Conservation (phyloP, 2,888 invertebrate genomes). For the Tridacna gigas region DNA sequence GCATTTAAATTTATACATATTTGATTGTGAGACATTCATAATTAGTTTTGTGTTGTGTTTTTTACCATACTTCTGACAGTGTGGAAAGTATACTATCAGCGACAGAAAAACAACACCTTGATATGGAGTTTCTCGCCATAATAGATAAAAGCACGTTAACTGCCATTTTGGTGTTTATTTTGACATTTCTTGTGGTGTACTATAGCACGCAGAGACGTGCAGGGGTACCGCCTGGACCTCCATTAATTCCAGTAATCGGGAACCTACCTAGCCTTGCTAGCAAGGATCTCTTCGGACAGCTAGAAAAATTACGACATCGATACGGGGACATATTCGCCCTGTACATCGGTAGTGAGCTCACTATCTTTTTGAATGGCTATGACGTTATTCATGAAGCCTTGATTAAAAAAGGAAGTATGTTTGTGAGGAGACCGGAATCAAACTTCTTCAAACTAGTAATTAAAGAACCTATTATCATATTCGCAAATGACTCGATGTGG, state of each 20-base stretch:
- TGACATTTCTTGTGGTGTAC: conserved; percentile 25
- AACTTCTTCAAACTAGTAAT: background rate
- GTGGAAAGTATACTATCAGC: no score
- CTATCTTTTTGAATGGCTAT: conserved; percentile 43
- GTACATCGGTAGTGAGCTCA: conserved; percentile 36
- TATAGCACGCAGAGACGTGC: background rate
- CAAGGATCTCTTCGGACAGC: conserved; percentile 13
- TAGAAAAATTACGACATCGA: conserved; percentile 26
- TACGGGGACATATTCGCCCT: conserved; percentile 55
- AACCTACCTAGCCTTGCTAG: conserved; percentile 29
- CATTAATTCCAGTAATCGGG: conserved; percentile 46
- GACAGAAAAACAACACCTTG: no score
- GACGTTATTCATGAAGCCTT: conserved; percentile 42
- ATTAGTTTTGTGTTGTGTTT: no score
- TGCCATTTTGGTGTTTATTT: conserved; percentile 7
- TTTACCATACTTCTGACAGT: no score
- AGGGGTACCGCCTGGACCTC: conserved; percentile 45
- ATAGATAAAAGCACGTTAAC: background rate
- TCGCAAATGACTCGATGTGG: conserved; percentile 45
- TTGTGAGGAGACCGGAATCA: conserved; percentile 37
- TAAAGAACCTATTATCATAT: conserved; percentile 30
- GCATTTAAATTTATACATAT: no score
- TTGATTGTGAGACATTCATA: no score
- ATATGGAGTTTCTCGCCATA: background rate
- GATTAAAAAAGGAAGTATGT: conserved; percentile 39